Evolutionary conservation across 2,888 invertebrate species (phyloP).

Genomic region (Oxystoma pomonae): DNA sequence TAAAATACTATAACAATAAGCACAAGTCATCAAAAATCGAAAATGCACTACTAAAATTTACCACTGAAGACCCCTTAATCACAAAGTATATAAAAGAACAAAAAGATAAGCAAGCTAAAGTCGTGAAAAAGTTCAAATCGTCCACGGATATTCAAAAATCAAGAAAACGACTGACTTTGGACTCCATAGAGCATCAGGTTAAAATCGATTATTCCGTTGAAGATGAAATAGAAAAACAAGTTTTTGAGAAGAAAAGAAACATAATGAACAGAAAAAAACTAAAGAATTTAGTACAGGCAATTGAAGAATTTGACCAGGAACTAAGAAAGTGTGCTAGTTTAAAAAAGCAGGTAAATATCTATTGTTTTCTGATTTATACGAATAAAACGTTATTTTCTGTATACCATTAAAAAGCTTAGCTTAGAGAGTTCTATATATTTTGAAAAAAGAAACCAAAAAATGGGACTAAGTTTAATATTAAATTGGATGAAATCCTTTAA

Average conservation of each 20-base stretch:
- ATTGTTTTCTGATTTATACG: too few species aligned
- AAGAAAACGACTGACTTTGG: neutral
- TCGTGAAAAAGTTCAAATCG: neutral
- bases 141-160: neutral
- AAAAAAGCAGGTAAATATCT: too few species aligned
- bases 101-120: neutral
- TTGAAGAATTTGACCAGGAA: neutral
- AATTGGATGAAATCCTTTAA: too few species aligned
- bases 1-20: neutral
- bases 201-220: neutral
- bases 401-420: too few species aligned
- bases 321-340: too few species aligned
- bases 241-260: neutral
- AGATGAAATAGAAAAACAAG: conserved; percentile 1
- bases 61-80: neutral
- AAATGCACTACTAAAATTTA: neutral
- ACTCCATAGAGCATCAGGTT: neutral
- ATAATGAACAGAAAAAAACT: neutral
- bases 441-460: too few species aligned
- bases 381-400: too few species aligned
- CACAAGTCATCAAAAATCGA: neutral
- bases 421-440: too few species aligned
- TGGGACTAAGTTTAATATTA: too few species aligned
- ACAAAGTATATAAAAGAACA: neutral
- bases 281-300: neutral